Evolutionary conservation across 2,888 invertebrate genomes (phyloP), one percentile per base, ranked within the genome.

Genomic region (Scaeva pyrastri): DNA sequence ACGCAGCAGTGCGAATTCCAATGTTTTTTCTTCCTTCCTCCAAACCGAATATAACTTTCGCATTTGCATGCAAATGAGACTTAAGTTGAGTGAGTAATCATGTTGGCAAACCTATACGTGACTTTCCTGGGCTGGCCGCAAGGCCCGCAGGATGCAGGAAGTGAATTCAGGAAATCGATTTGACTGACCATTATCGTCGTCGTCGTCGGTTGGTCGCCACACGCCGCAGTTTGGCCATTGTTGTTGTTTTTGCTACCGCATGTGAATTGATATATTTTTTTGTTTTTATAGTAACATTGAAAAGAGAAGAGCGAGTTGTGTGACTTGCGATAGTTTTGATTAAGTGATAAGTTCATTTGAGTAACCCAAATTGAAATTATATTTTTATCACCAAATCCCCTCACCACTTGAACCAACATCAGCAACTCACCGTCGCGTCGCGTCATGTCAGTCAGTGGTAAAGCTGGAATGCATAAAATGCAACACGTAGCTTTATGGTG

Each of bases 101-200:
- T 16, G 21, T 19, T 64, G 48, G 62, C 19, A 16, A 16, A 12
- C 43, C 8, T 43, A 16, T 68, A 73, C 83, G 83, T 83, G 82
- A 52, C 78, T 73, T 8, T n/a, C 23, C 12, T 14, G 23, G 8
- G 14, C 23, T 4, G 11, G 31, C 2, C n/a, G 23, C 12, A 48
- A 11, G 12, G 16, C 45, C 45, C 23, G 56, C 73, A 84, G 78
- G 83, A 79, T 84, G 70, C 50, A 79, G 83, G 83, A 84, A 84
- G 56, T 79, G 16, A 78, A 74, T 60, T 74, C 48, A 84, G 83
- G 83, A 79, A 84, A 79, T 55, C 74, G 55, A 16, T 26, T 52
- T 64, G 19, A 19, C 60, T 10, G 26, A 26, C 43, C 45, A 45
- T 64, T 26, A 64, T 43, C 3, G 16, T 58, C 41, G 16, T 21